Percentiles rank a stretch among this genome's conserved stretches.
These are phyloP conservation scores for Orius laevigatus DNA, from an alignment of 1,140 invertebrate genomes.

Conservation along the genomic window DNA sequence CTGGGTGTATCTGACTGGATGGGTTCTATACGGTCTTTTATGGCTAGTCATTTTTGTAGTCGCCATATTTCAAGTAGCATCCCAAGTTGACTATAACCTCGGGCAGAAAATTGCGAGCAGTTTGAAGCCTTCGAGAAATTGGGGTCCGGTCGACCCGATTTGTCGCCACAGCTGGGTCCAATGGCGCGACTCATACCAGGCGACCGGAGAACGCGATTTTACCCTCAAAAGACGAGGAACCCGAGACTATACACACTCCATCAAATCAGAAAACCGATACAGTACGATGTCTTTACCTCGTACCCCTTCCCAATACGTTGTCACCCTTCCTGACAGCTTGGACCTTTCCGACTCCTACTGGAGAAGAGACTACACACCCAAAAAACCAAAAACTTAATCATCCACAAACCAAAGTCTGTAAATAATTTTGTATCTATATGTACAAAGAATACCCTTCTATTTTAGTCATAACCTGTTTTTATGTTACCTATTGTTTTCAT, in stretches of 20 bases:
- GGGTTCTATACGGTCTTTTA: slow-evolving; percentile 27
- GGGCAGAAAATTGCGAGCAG: slow-evolving; percentile 37
- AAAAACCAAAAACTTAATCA: slow-evolving; percentile 1
- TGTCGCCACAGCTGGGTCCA: slow-evolving; percentile 40
- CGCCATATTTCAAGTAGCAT: slow-evolving; percentile 27
- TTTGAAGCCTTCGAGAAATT: slow-evolving; percentile 37
- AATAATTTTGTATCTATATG: too few relatives aligned
- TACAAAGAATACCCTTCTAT: too few relatives aligned
- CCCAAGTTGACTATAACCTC: slow-evolving; percentile 29
- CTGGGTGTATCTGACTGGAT: slow-evolving; percentile 29
- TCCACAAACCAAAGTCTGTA: too few relatives aligned
- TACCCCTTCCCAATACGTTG: neutral
- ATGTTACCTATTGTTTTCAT: too few relatives aligned
- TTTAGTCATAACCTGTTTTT: too few relatives aligned
- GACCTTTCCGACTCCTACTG: slow-evolving; percentile 2
- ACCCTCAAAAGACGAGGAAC: slow-evolving; percentile 39
- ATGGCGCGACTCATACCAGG: slow-evolving; percentile 24
- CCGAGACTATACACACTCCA: slow-evolving; percentile 39
- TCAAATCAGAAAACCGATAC: slow-evolving; percentile 25
- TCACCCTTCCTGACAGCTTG: slow-evolving; percentile 1
- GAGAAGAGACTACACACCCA: slow-evolving; percentile 1
- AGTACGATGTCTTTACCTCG: slow-evolving; percentile 7
- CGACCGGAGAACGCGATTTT: slow-evolving; percentile 35
- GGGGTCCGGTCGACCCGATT: slow-evolving; percentile 43
- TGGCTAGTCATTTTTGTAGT: slow-evolving; percentile 28